A percentile compares a stretch with the other conserved stretches of the same genome.
phyloP scores from a whole-genome alignment of 2,888 invertebrate genomes.

The Tolmerus cingulatus region DNA sequence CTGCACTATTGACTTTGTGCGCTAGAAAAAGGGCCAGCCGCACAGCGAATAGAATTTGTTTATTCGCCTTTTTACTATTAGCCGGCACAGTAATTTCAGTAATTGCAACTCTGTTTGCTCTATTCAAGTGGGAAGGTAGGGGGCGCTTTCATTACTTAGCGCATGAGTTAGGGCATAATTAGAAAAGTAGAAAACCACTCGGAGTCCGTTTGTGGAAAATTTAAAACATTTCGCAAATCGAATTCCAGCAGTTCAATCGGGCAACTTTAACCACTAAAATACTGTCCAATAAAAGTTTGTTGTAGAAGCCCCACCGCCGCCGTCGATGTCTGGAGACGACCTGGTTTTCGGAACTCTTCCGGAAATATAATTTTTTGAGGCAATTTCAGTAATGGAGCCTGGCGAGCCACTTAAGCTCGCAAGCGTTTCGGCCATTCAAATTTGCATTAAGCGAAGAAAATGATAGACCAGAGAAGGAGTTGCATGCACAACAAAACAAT shows the following conservation, averaged over 20 bases:
- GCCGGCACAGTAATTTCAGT: background rate
- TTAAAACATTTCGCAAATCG: background rate
- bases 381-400: background rate
- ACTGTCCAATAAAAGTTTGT: background rate
- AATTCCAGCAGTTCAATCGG: background rate
- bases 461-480: background rate
- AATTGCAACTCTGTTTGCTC: background rate
- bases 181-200: background rate
- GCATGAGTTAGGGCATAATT: background rate
- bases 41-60: background rate
- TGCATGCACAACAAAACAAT: slow-evolving; percentile 23
- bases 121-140: background rate
- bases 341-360: background rate
- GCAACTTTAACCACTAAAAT: background rate
- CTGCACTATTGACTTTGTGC: background rate
- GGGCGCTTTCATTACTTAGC: background rate
- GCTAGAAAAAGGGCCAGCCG: background rate
- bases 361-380: background rate
- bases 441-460: slow-evolving; percentile 24
- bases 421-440: background rate
- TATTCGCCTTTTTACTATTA: background rate
- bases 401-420: background rate
- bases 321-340: background rate
- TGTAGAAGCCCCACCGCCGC: background rate
- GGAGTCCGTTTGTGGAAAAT: background rate